phyloP scores from a whole-genome alignment of 2,113 vertebrate genomes.

The Lanius collurio region DNA sequence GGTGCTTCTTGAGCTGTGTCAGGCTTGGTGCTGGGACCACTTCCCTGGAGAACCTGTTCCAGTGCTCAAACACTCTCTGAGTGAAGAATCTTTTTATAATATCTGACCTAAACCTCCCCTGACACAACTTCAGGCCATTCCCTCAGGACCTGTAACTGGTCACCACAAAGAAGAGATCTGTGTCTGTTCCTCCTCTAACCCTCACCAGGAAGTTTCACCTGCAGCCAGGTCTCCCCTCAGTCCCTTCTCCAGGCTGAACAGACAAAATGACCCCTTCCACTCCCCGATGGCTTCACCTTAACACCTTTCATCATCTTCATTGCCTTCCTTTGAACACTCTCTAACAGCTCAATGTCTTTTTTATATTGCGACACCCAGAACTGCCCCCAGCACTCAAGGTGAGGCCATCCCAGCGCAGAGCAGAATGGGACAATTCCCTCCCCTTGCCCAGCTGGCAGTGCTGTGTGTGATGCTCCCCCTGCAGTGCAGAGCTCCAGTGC shows the following conservation, averaged over 20 bases:
- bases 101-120: neutral
- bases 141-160: neutral
- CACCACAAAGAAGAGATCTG: neutral
- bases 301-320: neutral
- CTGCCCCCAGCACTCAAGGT: accelerated
- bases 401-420: neutral
- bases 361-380: accelerated
- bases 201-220: neutral
- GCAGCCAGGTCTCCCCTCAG: neutral
- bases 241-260: neutral
- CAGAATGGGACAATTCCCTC: neutral
- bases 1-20: neutral
- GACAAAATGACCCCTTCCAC: neutral
- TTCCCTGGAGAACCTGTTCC: neutral
- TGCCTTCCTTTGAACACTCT: neutral
- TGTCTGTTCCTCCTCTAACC: neutral
- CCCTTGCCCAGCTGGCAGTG: accelerated
- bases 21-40: neutral
- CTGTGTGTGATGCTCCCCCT: neutral
- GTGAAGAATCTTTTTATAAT: neutral
- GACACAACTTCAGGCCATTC: neutral
- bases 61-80: neutral
- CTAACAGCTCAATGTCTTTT: neutral
- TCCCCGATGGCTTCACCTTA: accelerated
- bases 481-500: neutral